Evolutionary conservation across 1,140 invertebrate species (phyloP).

Genomic region (Archivesica marissinica): DNA sequence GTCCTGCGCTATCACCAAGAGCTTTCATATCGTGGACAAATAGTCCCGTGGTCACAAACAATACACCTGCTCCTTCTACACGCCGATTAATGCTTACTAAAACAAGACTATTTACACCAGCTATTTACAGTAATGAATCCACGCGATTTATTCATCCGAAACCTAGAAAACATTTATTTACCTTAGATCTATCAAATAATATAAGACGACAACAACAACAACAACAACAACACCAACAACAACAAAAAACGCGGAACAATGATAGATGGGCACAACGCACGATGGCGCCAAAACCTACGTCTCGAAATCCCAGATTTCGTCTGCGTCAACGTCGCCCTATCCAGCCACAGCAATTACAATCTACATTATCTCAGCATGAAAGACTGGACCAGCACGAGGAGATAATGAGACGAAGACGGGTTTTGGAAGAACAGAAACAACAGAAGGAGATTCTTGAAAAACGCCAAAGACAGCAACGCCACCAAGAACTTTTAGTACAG

Average conservation of each 20-base stretch:
- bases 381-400: constrained; percentile 28
- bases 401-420: constrained; percentile 3
- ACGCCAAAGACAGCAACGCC: constrained; percentile 28
- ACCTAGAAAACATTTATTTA: constrained; percentile 14
- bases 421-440: constrained; percentile 6
- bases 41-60: neutral
- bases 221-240: too few species aligned
- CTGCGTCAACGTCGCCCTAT: neutral
- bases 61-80: neutral
- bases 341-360: neutral
- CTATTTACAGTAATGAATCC: neutral
- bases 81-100: neutral
- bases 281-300: neutral
- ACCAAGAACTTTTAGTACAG: constrained; percentile 34
- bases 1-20: constrained; percentile 27
- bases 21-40: constrained; percentile 44
- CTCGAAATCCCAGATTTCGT: neutral
- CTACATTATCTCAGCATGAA: neutral
- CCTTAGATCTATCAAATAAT: neutral
- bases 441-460: constrained; percentile 3
- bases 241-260: neutral
- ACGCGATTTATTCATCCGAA: neutral
- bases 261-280: neutral
- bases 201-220: neutral
- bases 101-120: constrained; percentile 21